phyloP scores from a whole-genome alignment of 2,797 vertebrate genomes.

The Catamblyrhynchus diadema region DNA sequence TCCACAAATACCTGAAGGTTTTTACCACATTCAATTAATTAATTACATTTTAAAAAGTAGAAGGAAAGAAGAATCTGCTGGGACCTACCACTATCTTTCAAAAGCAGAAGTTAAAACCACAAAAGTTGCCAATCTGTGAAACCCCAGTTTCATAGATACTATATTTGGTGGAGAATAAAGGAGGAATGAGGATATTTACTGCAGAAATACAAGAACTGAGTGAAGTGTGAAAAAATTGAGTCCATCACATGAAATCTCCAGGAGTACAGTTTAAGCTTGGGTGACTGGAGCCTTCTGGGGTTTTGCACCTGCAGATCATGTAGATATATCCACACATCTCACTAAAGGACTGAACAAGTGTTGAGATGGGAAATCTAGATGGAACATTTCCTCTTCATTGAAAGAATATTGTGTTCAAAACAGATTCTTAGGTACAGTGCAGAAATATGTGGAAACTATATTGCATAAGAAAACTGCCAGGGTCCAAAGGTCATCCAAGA shows the following conservation, averaged over 20 bases:
- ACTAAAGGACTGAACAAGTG: not conserved
- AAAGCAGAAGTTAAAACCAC: not conserved
- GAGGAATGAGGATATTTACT: not conserved
- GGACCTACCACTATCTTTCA: not conserved
- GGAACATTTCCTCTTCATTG: not conserved
- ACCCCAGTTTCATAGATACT: not conserved
- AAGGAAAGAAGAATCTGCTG: not conserved
- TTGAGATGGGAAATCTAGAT: not conserved
- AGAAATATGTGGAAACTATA: not conserved
- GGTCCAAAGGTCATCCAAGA: not conserved
- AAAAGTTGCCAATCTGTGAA: not conserved
- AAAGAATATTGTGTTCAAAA: not conserved
- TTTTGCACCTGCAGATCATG: not conserved
- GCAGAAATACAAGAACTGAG: not conserved
- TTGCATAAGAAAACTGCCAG: not conserved
- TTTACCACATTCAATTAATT: not conserved
- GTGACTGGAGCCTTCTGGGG: fast-evolving
- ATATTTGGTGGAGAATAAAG: not conserved
- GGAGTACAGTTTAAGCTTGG: not conserved
- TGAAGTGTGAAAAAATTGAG: not conserved
- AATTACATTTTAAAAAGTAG: not conserved
- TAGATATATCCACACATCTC: not conserved
- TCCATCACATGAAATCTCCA: not conserved
- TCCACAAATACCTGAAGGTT: not conserved
- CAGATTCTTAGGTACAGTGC: not conserved